Evolutionary conservation across 2,888 invertebrate genomes (phyloP), one percentile per base, ranked within the genome.

Genomic region (Galerucella calmariensis): DNA sequence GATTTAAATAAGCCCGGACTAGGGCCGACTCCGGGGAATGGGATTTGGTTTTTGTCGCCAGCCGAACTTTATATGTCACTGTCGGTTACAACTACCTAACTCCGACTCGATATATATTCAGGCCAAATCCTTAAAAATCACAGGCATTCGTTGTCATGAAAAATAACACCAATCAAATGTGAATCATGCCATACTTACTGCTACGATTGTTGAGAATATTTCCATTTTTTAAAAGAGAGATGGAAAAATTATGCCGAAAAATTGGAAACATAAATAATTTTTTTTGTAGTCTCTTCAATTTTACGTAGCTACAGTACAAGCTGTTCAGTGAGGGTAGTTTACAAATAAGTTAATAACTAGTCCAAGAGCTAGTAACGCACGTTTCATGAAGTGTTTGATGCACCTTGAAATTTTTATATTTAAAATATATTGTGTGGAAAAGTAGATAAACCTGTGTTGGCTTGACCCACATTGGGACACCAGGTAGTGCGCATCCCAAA

Each of bases 1-100:
- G 87, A 87, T 87, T 87, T 87, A 87, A 87, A 87, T 87, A 87
- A 87, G 86, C 86, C 86, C 86, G 85, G 86, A 85, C 86, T 85
- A 79, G 80, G 82, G 84, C 80, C 81, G 83, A 81, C 84, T 84
- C 85, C 83, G 81, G 85, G 86, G 85, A 84, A 85, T 84, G 84
- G 84, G 85, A 86, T 87, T 86, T 85, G 85, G 86, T 87, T 87
- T 87, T 87, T 87, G 86, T 86, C 86, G 85, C 85, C 83, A 84
- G 83, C 83, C 85, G 84, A 83, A 85, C 85, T 86, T 84, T 86
- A 85, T 86, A 86, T 84, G 86, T 86, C 86, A 86, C 85, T 86
- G 86, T 86, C 86, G 84, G 80, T 84, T 82, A 81, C 84, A 83
- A 84, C 84, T 82, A 82, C 83, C 84, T 86, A 85, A 86, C 85